Evolutionary conservation across 1,140 invertebrate species (phyloP).

Genomic region (Drosophila gunungcola): DNA sequence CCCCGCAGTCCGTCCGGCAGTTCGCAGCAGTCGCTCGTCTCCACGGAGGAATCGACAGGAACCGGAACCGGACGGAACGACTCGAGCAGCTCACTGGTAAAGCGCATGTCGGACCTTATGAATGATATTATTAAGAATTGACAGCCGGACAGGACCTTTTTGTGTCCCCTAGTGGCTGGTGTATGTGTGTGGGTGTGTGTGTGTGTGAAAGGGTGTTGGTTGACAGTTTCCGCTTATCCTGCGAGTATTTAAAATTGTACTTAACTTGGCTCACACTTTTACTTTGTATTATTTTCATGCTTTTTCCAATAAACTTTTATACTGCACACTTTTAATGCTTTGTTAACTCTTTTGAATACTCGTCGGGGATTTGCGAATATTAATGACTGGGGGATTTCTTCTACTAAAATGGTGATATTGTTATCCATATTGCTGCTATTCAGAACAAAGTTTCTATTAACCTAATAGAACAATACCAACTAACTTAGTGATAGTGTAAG

Average conservation of each 20-base stretch:
- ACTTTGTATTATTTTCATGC: conserved; percentile 58
- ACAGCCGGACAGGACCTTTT: conserved; percentile 19
- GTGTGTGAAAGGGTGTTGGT: conserved; percentile 40
- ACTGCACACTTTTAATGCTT: conserved; percentile 26
- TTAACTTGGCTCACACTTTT: conserved; percentile 42
- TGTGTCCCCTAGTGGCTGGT: conserved; percentile 1
- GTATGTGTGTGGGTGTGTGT: conserved; percentile 4
- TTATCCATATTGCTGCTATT: no score
- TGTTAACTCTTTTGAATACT: conserved; percentile 59
- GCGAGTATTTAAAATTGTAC: conserved; percentile 65
- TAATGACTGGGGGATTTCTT: no score
- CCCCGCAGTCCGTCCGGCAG: conserved; percentile 89
- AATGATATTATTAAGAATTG: conserved; percentile 84
- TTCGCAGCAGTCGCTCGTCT: conserved; percentile 84
- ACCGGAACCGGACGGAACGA: conserved; percentile 76
- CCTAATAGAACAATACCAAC: no score
- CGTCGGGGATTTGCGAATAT: conserved; percentile 30
- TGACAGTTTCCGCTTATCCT: conserved; percentile 39
- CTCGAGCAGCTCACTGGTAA: conserved; percentile 86
- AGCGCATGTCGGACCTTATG: conserved; percentile 85
- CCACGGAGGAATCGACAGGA: conserved; percentile 71
- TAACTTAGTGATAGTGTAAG: no score
- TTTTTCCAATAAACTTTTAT: conserved; percentile 69
- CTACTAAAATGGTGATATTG: no score
- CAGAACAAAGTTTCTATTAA: no score